Conservation (phyloP, 2,888 invertebrate genomes). For the Omphaloscelis lunosa region DNA sequence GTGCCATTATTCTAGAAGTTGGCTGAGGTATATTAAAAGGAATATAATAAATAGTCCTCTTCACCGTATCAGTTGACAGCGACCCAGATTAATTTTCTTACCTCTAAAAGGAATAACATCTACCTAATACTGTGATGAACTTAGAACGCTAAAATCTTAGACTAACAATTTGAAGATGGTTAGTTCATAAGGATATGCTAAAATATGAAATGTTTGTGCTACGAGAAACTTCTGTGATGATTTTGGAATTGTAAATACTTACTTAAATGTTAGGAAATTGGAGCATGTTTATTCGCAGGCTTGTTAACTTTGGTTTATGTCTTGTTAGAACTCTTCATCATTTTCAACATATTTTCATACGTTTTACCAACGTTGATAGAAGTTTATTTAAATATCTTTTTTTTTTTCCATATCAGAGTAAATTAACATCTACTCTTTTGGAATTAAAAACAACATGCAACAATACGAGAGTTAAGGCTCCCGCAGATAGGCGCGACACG, state of each 20-base stretch:
- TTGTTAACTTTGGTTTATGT: slow-evolving; percentile 4
- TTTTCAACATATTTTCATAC: not conserved
- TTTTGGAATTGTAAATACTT: slow-evolving; percentile 17
- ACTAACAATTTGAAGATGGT: slow-evolving; percentile 1
- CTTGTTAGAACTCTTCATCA: slow-evolving; percentile 4
- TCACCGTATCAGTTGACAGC: not conserved
- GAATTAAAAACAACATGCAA: not conserved
- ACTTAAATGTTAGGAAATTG: slow-evolving; percentile 6
- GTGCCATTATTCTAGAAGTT: not conserved
- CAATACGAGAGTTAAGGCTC: not conserved
- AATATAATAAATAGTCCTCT: not conserved
- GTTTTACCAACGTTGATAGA: not conserved
- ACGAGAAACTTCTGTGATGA: not conserved
- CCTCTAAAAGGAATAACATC: too few relatives aligned
- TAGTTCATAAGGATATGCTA: not conserved
- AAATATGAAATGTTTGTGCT: not conserved
- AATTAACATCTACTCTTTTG: slow-evolving; percentile 1
- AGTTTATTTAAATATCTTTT: not conserved
- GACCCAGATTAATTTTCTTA: not conserved
- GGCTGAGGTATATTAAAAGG: not conserved
- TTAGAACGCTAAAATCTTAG: not conserved
- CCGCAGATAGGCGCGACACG: too few relatives aligned
- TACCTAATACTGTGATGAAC: not conserved
- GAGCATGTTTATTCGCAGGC: not conserved
- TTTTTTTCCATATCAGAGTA: too few relatives aligned